phyloP scores from a whole-genome alignment of 2,888 invertebrate species.

The Axea sp. region DNA sequence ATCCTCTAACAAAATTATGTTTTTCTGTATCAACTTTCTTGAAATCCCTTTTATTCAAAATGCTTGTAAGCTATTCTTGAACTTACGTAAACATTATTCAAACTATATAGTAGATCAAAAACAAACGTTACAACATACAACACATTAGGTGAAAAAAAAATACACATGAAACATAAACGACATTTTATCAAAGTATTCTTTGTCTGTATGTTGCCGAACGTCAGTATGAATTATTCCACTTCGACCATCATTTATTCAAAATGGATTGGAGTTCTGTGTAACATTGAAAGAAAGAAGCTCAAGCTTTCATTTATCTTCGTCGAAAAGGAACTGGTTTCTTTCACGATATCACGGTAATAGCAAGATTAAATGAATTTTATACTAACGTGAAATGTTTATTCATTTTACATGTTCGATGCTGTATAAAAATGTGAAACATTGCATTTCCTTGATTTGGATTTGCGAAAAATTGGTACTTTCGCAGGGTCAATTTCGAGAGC shows the following conservation, averaged over 20 bases:
- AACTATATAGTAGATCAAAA: conserved; percentile 21
- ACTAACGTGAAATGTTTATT: conserved; percentile 34
- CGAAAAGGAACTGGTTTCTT: conserved; percentile 26
- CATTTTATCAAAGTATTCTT: conserved; percentile 44
- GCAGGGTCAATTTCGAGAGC: conserved; percentile 38
- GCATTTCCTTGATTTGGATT: conserved; percentile 39
- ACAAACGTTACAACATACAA: conserved; percentile 14
- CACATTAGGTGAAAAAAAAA: conserved; percentile 27
- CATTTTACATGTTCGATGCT: conserved; percentile 5
- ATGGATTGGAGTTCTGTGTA: conserved; percentile 53
- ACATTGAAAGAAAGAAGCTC: conserved; percentile 45
- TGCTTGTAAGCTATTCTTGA: conserved; percentile 8
- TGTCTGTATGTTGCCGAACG: conserved; percentile 37
- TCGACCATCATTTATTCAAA: conserved; percentile 55
- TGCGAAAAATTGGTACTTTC: conserved; percentile 37
- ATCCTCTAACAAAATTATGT: no score
- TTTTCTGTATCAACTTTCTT: no score
- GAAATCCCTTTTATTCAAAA: no score
- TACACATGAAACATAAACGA: conserved; percentile 39
- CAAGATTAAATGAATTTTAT: conserved; percentile 49
- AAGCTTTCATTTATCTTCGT: conserved; percentile 57
- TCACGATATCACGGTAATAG: conserved; percentile 30
- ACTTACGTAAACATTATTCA: conserved; percentile 27
- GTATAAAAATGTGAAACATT: background rate
- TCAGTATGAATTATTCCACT: conserved; percentile 45